Evolutionary conservation across 2,888 invertebrate genomes (phyloP).

Genomic region (Trissolcus japonicus): DNA sequence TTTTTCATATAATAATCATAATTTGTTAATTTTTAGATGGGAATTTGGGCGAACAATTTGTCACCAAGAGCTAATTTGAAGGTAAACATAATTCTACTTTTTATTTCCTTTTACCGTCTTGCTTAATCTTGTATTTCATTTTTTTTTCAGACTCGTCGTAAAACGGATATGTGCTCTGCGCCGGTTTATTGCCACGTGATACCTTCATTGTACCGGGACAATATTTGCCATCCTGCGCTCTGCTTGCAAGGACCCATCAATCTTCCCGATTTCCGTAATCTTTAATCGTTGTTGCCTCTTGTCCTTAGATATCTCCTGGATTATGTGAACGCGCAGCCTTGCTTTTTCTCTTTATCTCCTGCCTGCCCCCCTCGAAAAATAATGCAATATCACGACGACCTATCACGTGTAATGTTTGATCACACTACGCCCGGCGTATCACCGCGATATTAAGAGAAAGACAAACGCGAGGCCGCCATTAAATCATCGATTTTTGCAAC

Average conservation of each 20-base stretch:
- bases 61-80: not conserved
- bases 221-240: conserved; percentile 48
- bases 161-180: conserved; percentile 37
- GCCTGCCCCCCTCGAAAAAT: too few species aligned
- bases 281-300: conserved; percentile 39
- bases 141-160: conserved; percentile 27
- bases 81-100: conserved; percentile 1
- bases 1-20: not conserved
- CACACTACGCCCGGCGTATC: conserved; percentile 38
- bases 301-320: conserved; percentile 16
- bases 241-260: conserved; percentile 33
- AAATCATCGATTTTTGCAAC: conserved; percentile 46
- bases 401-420: conserved; percentile 38
- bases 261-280: conserved; percentile 44
- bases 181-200: conserved; percentile 48
- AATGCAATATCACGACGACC: too few species aligned
- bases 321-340: conserved; percentile 17
- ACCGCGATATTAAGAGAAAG: conserved; percentile 40
- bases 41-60: too few species aligned
- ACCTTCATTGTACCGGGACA: conserved; percentile 47
- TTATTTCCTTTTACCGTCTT: not conserved
- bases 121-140: conserved; percentile 7
- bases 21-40: not conserved
- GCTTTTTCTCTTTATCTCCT: too few species aligned
- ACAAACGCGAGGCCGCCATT: conserved; percentile 32